phyloP scores from a whole-genome alignment of 2,113 vertebrate genomes.

The Saguinus imperator region DNA sequence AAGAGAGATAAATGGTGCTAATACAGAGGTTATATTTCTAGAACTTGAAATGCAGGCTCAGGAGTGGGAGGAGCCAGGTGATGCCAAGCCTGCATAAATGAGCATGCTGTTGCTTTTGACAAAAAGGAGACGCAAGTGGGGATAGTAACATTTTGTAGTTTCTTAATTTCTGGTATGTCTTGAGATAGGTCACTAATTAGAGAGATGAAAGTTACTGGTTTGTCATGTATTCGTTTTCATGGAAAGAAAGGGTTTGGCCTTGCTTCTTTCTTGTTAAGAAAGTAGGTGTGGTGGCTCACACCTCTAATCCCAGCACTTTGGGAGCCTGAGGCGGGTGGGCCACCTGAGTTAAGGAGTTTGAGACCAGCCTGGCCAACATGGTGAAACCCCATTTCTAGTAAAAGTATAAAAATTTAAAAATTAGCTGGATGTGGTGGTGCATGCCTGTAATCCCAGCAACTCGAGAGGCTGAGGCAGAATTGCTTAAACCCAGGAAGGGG shows the following conservation, averaged over 20 bases:
- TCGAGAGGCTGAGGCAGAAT: no score
- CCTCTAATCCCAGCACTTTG: no score
- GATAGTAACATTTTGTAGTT: not conserved
- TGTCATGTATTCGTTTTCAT: not conserved
- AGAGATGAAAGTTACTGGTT: not conserved
- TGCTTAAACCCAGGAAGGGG: no score
- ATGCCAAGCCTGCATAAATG: not conserved
- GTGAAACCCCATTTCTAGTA: no score
- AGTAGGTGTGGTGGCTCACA: not conserved
- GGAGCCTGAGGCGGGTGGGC: no score
- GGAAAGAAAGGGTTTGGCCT: constrained; percentile 39
- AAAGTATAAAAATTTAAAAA: no score
- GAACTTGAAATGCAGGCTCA: not conserved
- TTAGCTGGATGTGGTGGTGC: no score
- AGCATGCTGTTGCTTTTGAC: not conserved
- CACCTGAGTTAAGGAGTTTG: no score
- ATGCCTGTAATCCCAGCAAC: no score
- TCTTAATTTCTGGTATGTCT: not conserved
- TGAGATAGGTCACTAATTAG: not conserved
- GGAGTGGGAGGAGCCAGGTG: not conserved
- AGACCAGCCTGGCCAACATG: no score
- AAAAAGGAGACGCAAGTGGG: not conserved
- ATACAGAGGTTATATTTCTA: not conserved
- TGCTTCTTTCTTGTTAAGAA: not conserved
- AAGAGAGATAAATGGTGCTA: not conserved